phyloP scores from a whole-genome alignment of 1,140 invertebrate species.

The Zaprionus capensis region DNA sequence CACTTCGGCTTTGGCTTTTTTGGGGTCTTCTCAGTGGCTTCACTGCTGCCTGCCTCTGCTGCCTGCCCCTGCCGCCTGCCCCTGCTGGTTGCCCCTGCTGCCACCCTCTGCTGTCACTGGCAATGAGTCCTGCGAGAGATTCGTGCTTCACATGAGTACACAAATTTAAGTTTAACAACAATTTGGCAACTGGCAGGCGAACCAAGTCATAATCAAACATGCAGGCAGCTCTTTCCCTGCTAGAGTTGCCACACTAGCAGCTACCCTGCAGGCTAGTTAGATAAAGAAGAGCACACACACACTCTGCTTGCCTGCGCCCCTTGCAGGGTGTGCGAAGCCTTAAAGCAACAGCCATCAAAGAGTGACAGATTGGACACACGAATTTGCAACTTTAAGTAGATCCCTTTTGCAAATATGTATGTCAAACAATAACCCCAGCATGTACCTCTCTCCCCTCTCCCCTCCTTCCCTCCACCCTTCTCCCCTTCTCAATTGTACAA shows the following conservation, averaged over 20 bases:
- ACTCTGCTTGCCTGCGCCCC: no score
- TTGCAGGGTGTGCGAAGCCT: background rate
- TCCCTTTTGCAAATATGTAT: constrained; percentile 62
- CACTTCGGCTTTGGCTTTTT: background rate
- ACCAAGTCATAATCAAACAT: constrained; percentile 48
- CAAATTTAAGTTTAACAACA: constrained; percentile 63
- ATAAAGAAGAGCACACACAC: no score
- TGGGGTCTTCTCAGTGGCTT: background rate
- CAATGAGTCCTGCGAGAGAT: constrained; percentile 16
- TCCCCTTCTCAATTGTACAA: constrained; percentile 55
- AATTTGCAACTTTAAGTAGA: constrained; percentile 25
- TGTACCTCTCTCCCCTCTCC: background rate
- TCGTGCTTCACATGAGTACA: constrained; percentile 7
- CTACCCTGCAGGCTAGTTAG: background rate
- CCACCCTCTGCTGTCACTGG: constrained; percentile 9
- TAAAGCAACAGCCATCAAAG: background rate
- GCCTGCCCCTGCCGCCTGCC: background rate
- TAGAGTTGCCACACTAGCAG: background rate
- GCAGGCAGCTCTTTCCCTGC: no score
- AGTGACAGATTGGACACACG: constrained; percentile 9
- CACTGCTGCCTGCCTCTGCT: background rate
- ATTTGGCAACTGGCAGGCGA: constrained; percentile 61
- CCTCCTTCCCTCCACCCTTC: background rate
- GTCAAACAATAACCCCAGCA: constrained; percentile 30
- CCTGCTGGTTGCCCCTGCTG: background rate